Percentiles rank a stretch among this genome's conserved stretches.
Evolutionary conservation across 2,113 vertebrate genomes (phyloP).

Genomic region (Sprattus sprattus): DNA sequence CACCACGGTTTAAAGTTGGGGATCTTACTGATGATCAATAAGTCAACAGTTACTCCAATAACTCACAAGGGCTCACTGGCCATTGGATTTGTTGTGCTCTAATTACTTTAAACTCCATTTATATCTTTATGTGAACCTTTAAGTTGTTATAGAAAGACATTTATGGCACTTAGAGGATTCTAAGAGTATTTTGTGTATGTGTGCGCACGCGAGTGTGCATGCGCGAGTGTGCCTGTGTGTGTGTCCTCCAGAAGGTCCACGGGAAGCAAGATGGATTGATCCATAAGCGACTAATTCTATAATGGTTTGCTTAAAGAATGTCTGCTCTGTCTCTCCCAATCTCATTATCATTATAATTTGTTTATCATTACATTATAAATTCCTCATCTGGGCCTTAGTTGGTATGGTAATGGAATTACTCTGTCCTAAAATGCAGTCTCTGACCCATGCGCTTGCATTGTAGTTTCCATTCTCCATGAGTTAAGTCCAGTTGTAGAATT

Average conservation of each 20-base stretch:
- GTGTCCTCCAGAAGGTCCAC: conserved; percentile 15
- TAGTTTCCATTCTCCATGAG: conserved; percentile 37
- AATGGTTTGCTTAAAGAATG: conserved; percentile 53
- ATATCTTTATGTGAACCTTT: conserved; percentile 18
- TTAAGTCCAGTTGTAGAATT: conserved; percentile 40
- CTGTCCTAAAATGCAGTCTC: conserved; percentile 41
- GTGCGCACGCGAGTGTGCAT: conserved; percentile 7
- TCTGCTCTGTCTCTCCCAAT: conserved; percentile 41
- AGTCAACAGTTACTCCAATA: conserved; percentile 26
- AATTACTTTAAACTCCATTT: conserved; percentile 31
- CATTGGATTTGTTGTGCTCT: conserved; percentile 13
- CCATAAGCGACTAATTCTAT: conserved; percentile 58
- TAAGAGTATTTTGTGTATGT: not conserved
- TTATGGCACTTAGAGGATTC: not conserved
- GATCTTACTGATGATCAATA: conserved; percentile 28
- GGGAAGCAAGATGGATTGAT: conserved; percentile 54
- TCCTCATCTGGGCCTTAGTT: conserved; percentile 54
- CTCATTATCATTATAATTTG: conserved; percentile 55
- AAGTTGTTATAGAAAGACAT: conserved; percentile 19
- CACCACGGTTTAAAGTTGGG: conserved; percentile 12
- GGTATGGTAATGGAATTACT: conserved; percentile 51
- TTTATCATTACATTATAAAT: conserved; percentile 60
- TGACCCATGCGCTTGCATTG: conserved; percentile 29
- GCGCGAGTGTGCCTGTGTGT: not conserved
- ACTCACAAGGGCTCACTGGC: conserved; percentile 12